These are phyloP conservation scores for Gopherus evgoodei DNA, from an alignment of 2,113 vertebrate species.

Conservation along the genomic window DNA sequence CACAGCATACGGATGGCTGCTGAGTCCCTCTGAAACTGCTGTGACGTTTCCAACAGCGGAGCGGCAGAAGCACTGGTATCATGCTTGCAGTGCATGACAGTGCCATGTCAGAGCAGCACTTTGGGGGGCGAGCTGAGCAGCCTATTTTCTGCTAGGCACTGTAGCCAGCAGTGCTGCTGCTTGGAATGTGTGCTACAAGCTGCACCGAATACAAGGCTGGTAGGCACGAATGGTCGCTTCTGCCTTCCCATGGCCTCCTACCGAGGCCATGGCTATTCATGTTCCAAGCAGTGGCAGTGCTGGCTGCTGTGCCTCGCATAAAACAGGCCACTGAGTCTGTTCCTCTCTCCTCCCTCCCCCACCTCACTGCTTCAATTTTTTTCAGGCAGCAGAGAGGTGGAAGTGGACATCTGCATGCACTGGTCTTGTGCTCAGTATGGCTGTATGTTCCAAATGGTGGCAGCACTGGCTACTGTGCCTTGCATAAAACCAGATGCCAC, in stretches of 20 bases:
- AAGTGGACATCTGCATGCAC: no score
- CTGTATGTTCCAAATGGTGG: background rate
- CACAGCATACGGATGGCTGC: background rate
- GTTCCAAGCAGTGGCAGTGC: background rate
- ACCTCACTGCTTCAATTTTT: no score
- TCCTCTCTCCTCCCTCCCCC: no score
- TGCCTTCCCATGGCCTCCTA: background rate
- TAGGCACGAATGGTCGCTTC: background rate
- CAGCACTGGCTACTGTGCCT: background rate
- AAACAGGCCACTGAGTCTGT: background rate
- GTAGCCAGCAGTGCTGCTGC: no score
- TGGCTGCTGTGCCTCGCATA: background rate
- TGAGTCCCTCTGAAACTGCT: background rate
- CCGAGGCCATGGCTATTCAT: background rate
- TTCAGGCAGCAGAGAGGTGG: no score
- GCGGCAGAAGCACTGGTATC: background rate
- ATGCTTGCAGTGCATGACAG: no score
- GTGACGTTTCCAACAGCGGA: background rate
- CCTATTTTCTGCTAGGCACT: background rate
- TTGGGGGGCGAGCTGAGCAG: background rate
- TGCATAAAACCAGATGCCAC: background rate
- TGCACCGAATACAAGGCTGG: no score
- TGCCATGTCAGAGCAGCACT: background rate
- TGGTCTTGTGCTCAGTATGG: no score
- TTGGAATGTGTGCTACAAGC: background rate